A percentile compares a stretch with the other conserved stretches of the same genome.
phyloP scores from a whole-genome alignment of 2,113 vertebrate species.

The Mustelus asterias region DNA sequence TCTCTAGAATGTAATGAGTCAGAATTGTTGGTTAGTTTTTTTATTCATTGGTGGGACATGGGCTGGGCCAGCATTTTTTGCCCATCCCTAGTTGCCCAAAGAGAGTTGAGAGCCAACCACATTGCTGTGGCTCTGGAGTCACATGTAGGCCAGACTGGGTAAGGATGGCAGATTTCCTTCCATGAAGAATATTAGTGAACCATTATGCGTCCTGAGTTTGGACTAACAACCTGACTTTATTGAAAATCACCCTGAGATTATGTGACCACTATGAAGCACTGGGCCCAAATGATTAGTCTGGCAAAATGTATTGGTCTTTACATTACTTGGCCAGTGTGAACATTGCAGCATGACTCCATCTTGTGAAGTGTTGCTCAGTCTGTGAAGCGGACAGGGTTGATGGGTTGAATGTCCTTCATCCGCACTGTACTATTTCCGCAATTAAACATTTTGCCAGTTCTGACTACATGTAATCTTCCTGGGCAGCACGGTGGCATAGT shows the following conservation, averaged over 20 bases:
- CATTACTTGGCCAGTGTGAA: neutral
- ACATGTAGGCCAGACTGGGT: no score
- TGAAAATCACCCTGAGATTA: neutral
- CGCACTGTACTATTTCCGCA: neutral
- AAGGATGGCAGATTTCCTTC: no score
- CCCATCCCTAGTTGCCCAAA: no score
- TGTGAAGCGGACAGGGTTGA: neutral
- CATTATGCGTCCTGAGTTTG: neutral
- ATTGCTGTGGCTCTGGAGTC: no score
- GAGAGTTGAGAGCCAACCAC: no score
- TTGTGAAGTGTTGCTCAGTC: neutral
- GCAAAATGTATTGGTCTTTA: neutral
- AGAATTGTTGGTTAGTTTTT: no score
- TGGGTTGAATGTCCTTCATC: no score
- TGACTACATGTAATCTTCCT: neutral
- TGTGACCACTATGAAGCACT: neutral
- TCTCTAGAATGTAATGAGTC: no score
- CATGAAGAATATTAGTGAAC: no score
- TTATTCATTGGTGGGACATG: no score
- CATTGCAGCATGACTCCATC: neutral
- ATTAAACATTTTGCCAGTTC: neutral
- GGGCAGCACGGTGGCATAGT: no score
- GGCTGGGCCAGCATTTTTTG: no score
- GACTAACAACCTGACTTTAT: neutral
- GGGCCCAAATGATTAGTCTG: neutral